These are phyloP conservation scores for Morinoia aosen DNA, from an alignment of 2,888 invertebrate species.

Conservation along the genomic window DNA sequence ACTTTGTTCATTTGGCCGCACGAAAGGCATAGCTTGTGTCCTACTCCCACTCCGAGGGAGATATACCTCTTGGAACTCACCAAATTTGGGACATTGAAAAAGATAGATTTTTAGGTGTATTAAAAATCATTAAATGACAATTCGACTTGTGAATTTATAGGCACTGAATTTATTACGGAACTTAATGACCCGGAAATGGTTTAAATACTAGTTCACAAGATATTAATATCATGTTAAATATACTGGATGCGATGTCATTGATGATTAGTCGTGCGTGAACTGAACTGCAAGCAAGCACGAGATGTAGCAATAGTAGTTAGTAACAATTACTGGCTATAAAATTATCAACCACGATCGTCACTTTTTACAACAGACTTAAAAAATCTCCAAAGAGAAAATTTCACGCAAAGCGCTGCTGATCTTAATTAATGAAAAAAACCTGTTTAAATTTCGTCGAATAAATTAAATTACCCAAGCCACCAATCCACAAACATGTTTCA, in stretches of 20 bases:
- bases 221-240: not conserved
- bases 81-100: no score
- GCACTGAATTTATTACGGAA: not conserved
- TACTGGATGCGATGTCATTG: not conserved
- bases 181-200: not conserved
- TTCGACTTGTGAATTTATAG: not conserved
- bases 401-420: not conserved
- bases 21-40: no score
- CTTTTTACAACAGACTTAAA: not conserved
- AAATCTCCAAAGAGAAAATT: not conserved
- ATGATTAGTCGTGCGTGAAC: not conserved
- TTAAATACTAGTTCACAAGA: not conserved
- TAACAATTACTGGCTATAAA: not conserved
- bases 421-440: not conserved
- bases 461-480: not conserved
- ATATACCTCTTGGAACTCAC: no score
- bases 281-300: not conserved
- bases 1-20: no score
- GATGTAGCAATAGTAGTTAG: not conserved
- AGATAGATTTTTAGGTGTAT: not conserved
- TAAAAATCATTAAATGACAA: not conserved
- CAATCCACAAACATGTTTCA: not conserved
- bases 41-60: no score
- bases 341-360: conserved; percentile 16
- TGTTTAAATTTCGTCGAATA: not conserved